phyloP scores from a whole-genome alignment of 2,888 invertebrate species.

The Trissolcus brochymenae region DNA sequence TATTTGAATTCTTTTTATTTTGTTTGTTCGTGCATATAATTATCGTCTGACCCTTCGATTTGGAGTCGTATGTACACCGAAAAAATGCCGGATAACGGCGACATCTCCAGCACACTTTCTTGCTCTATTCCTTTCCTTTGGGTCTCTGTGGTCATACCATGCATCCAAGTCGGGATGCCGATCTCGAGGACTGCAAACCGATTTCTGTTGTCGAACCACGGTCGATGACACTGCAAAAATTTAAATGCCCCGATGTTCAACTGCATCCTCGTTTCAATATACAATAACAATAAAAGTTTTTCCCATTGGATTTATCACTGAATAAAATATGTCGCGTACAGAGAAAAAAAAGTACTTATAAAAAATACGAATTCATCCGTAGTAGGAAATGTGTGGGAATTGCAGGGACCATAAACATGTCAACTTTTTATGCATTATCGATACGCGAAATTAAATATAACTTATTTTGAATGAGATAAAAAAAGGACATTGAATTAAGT shows the following conservation, averaged over 20 bases:
- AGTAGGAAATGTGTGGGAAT: too few species aligned
- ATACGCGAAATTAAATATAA: too few species aligned
- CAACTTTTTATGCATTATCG: too few species aligned
- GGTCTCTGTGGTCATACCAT: constrained; percentile 42
- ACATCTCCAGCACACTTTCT: constrained; percentile 31
- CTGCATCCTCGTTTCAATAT: neutral
- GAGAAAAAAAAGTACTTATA: too few species aligned
- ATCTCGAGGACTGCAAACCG: constrained; percentile 36
- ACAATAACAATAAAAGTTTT: neutral
- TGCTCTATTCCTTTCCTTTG: constrained; percentile 33
- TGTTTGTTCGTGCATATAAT: neutral
- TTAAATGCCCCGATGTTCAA: constrained; percentile 1
- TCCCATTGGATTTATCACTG: neutral
- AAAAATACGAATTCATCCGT: too few species aligned
- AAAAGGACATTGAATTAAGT: neutral
- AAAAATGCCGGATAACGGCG: constrained; percentile 42
- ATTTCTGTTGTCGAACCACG: constrained; percentile 45
- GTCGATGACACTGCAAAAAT: constrained; percentile 39
- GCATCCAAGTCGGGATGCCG: constrained; percentile 45
- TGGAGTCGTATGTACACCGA: constrained; percentile 23
- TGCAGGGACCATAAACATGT: too few species aligned
- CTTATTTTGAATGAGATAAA: neutral
- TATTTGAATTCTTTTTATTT: neutral
- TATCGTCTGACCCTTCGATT: constrained; percentile 2
- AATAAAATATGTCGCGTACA: too few species aligned